These are phyloP conservation scores for Saxicola maurus DNA, from an alignment of 2,797 vertebrate genomes.

Conservation along the genomic window DNA sequence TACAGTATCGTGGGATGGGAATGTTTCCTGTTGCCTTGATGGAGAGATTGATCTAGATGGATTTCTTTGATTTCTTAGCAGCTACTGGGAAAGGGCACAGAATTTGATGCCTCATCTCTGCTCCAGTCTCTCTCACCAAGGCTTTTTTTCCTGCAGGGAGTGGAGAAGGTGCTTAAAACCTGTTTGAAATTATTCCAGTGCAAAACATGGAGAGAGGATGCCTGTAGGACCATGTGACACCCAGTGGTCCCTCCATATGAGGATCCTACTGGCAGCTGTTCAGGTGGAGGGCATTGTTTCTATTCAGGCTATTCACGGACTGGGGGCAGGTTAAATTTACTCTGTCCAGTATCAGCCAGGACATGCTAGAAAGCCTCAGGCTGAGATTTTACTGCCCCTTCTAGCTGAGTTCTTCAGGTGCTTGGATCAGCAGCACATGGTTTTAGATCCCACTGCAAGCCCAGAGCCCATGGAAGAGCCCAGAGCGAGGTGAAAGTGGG, in stretches of 20 bases:
- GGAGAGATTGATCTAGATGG: background rate
- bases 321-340: rapidly evolving
- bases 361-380: background rate
- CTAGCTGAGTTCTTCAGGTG: background rate
- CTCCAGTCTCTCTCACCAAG: background rate
- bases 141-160: background rate
- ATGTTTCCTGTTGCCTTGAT: constrained; percentile 10
- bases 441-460: background rate
- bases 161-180: background rate
- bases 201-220: background rate
- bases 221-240: rapidly evolving
- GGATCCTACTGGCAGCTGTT: background rate
- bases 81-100: background rate
- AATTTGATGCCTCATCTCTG: background rate
- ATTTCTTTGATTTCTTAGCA: constrained; percentile 6
- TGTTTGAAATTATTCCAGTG: background rate
- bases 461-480: background rate
- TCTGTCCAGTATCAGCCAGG: background rate
- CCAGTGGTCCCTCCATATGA: rapidly evolving
- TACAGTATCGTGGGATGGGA: background rate
- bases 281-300: background rate
- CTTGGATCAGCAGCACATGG: background rate
- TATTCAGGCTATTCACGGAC: background rate
- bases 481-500: background rate
- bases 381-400: background rate